A percentile compares a stretch with the other conserved stretches of the same genome.
phyloP scores from a whole-genome alignment of 2,888 invertebrate species.

The Notocelia uddmanniana region DNA sequence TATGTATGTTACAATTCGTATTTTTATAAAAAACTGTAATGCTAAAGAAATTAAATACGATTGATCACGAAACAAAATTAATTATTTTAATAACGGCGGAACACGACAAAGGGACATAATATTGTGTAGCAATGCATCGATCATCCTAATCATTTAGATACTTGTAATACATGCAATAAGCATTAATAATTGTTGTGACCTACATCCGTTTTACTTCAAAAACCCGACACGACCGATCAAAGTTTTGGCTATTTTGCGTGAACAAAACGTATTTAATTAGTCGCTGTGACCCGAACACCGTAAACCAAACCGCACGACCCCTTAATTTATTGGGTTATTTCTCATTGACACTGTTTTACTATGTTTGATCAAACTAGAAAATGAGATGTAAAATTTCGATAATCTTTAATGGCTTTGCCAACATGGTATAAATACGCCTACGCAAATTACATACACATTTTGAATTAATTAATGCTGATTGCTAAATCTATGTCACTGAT shows the following conservation, averaged over 20 bases:
- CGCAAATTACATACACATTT: constrained; percentile 29
- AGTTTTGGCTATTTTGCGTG: constrained; percentile 65
- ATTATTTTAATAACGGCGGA: not conserved
- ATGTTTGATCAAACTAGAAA: constrained; percentile 1
- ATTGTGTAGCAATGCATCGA: constrained; percentile 10
- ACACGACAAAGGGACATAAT: not conserved
- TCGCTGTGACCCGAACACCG: constrained; percentile 69
- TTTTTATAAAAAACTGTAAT: not conserved
- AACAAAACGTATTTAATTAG: constrained; percentile 62
- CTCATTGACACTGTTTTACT: not conserved
- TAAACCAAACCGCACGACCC: constrained; percentile 27
- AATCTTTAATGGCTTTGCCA: constrained; percentile 27
- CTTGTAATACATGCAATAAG: constrained; percentile 30
- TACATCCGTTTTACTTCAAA: constrained; percentile 24
- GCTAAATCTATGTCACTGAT: constrained; percentile 1
- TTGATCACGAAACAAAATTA: not conserved
- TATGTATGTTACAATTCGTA: not conserved
- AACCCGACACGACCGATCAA: constrained; percentile 53
- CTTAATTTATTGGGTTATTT: constrained; percentile 19
- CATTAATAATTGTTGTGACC: constrained; percentile 30
- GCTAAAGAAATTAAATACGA: not conserved
- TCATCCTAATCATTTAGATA: constrained; percentile 11
- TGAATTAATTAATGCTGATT: constrained; percentile 10
- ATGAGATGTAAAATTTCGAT: constrained; percentile 30
- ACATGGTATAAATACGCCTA: constrained; percentile 36